Percentiles rank a stretch among this genome's conserved stretches.
Conservation (phyloP, 2,797 vertebrate species). For the Falco berigora region DNA sequence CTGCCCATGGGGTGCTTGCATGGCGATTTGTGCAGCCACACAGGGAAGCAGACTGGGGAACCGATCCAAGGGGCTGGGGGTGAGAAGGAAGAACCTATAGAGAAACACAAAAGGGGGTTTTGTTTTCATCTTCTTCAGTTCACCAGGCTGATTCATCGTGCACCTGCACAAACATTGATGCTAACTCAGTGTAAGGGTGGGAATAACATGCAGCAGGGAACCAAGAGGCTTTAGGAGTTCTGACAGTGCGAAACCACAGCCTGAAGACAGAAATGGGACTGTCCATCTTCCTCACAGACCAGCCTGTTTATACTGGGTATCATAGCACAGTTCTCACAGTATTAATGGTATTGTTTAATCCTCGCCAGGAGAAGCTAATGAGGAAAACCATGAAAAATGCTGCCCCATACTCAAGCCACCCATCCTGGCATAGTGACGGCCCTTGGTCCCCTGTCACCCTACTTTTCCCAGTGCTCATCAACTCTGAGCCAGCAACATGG, state of each 20-base stretch:
- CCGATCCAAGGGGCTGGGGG: background rate
- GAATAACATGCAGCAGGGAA: background rate
- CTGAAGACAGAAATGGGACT: background rate
- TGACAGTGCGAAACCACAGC: background rate
- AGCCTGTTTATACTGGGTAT: background rate
- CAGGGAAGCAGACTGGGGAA: background rate
- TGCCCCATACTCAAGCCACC: background rate
- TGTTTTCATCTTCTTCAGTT: background rate
- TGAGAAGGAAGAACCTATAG: background rate
- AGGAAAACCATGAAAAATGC: background rate
- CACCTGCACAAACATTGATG: conserved; percentile 28
- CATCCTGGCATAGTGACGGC: rapidly evolving
- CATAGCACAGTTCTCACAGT: background rate
- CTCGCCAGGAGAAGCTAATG: background rate
- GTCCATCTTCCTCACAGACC: background rate
- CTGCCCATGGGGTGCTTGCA: rapidly evolving
- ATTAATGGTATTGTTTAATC: background rate
- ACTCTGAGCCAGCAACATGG: background rate
- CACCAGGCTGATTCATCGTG: background rate
- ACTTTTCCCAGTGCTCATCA: background rate
- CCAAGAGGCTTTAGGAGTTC: background rate
- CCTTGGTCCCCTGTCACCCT: background rate
- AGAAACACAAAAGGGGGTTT: background rate
- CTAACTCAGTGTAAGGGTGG: background rate
- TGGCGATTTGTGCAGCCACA: rapidly evolving